Conservation (phyloP, 2,888 invertebrate species). For the Thereva nobilitata region DNA sequence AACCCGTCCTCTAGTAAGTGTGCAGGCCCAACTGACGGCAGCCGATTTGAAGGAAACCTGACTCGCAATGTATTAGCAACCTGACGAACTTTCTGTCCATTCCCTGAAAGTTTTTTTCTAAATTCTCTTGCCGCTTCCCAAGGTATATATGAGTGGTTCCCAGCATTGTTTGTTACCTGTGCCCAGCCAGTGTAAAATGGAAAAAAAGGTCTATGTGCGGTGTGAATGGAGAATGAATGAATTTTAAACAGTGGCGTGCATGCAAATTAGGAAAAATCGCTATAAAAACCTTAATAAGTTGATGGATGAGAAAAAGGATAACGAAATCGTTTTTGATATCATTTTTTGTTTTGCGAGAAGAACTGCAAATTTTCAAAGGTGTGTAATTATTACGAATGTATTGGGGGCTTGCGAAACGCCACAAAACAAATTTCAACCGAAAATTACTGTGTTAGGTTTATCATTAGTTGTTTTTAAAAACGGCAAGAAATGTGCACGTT, state of each 20-base stretch:
- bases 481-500: too few species aligned
- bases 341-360: too few species aligned
- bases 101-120: conserved; percentile 33
- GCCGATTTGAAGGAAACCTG: conserved; percentile 19
- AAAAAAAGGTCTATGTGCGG: conserved; percentile 24
- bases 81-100: conserved; percentile 24
- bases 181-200: conserved; percentile 18
- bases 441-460: too few species aligned
- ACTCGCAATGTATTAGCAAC: conserved; percentile 23
- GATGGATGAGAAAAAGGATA: too few species aligned
- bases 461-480: too few species aligned
- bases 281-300: too few species aligned
- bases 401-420: too few species aligned
- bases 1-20: conserved; percentile 9
- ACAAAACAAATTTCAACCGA: too few species aligned
- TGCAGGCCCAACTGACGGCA: conserved; percentile 23
- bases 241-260: conserved; percentile 37
- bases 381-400: too few species aligned
- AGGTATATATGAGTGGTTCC: conserved; percentile 39
- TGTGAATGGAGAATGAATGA: conserved; percentile 35
- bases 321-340: too few species aligned
- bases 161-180: conserved; percentile 41
- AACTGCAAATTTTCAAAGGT: too few species aligned
- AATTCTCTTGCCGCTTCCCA: conserved; percentile 23
- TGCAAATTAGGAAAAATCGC: conserved; percentile 1